phyloP scores from a whole-genome alignment of 2,113 vertebrate species.

The Ophthalmolycus amberensis region DNA sequence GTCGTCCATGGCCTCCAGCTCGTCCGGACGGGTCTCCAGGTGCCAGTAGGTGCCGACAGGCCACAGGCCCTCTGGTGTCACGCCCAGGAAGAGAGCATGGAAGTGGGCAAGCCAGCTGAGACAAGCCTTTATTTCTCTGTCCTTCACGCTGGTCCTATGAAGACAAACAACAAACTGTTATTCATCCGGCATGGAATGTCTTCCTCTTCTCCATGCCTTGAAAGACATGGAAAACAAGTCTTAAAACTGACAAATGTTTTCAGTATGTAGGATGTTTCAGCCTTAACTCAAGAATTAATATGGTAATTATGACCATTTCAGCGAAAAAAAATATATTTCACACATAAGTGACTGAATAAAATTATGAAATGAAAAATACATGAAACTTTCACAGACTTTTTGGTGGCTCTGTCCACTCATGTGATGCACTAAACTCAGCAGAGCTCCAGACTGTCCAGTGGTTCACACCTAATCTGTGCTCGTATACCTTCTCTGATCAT shows the following conservation, averaged over 20 bases:
- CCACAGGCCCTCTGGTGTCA: slow-evolving; percentile 78
- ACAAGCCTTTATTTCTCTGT: slow-evolving; percentile 76
- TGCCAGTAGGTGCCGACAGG: slow-evolving; percentile 85
- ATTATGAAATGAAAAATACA: no score
- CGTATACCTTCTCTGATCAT: slow-evolving; percentile 75
- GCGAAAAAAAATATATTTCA: neutral
- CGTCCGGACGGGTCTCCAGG: slow-evolving; percentile 83
- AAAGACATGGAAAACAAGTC: neutral
- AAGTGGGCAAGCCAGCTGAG: slow-evolving; percentile 85
- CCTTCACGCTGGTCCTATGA: slow-evolving; percentile 70
- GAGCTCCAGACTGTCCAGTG: neutral
- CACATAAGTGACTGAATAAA: neutral
- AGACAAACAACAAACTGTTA: neutral
- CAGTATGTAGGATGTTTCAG: neutral
- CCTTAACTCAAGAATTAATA: no score
- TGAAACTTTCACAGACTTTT: no score
- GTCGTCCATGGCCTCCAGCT: slow-evolving; percentile 81
- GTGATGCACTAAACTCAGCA: neutral
- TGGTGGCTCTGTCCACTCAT: neutral
- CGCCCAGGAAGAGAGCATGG: slow-evolving; percentile 80
- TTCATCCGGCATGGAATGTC: neutral
- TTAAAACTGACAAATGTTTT: neutral
- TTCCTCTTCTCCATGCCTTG: neutral
- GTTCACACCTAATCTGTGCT: neutral
- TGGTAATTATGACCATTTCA: neutral